Conservation (phyloP, 2,888 invertebrate genomes). For the Cataglyphis albicans region DNA sequence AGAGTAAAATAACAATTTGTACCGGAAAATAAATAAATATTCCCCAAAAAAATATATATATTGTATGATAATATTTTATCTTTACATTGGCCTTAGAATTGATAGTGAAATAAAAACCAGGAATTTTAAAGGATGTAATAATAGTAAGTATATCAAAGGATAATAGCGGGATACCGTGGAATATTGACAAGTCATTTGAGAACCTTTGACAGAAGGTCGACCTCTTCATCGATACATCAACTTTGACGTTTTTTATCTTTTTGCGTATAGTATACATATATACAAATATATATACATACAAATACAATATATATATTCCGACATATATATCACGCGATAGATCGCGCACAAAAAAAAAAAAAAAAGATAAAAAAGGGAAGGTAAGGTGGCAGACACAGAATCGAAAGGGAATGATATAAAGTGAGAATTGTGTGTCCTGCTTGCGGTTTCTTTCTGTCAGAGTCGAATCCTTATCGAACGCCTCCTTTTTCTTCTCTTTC, state of each 20-base stretch:
- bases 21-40: slow-evolving; percentile 1
- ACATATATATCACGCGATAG: slow-evolving; percentile 70
- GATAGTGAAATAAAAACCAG: not conserved
- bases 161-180: slow-evolving; percentile 27
- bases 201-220: slow-evolving; percentile 60
- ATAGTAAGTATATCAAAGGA: slow-evolving; percentile 32
- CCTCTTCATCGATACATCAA: slow-evolving; percentile 62
- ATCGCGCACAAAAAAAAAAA: slow-evolving; percentile 63
- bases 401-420: slow-evolving; percentile 63
- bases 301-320: slow-evolving; percentile 52
- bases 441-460: slow-evolving; percentile 62
- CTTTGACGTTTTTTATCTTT: slow-evolving; percentile 68
- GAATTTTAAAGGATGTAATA: slow-evolving; percentile 15
- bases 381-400: slow-evolving; percentile 35
- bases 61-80: not conserved
- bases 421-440: slow-evolving; percentile 52
- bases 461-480: slow-evolving; percentile 64
- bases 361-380: slow-evolving; percentile 48
- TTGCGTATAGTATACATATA: slow-evolving; percentile 22
- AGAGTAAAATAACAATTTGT: not conserved
- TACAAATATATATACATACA: no score
- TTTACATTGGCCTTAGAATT: not conserved
- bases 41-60: not conserved
- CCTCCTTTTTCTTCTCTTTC: slow-evolving; percentile 45
- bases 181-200: slow-evolving; percentile 53